Percentiles rank a stretch among this genome's conserved stretches.
phyloP scores from a whole-genome alignment of 2,113 vertebrate genomes.

The Elachura formosa region DNA sequence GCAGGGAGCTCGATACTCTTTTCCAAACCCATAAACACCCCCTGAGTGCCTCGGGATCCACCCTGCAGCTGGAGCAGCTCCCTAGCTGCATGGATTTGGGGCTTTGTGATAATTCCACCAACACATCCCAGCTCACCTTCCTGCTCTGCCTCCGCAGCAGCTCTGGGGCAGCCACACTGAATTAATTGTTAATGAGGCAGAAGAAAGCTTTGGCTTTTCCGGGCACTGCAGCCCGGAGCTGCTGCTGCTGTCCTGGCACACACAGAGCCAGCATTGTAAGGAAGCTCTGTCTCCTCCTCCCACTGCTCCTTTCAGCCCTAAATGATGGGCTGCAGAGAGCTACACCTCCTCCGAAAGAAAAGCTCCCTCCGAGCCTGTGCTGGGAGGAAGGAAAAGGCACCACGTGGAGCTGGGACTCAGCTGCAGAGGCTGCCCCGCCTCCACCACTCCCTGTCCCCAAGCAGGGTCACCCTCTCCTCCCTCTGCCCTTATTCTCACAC shows the following conservation, averaged over 20 bases:
- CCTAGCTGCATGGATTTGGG: not conserved
- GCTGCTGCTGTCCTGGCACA: slow-evolving; percentile 6
- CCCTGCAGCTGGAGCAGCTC: not conserved
- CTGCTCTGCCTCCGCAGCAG: not conserved
- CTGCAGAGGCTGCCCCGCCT: not conserved
- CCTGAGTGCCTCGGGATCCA: not conserved
- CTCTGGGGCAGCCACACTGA: slow-evolving; percentile 4
- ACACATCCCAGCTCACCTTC: not conserved
- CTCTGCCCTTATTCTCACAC: not conserved
- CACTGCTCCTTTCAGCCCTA: slow-evolving; percentile 25
- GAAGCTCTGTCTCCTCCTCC: slow-evolving; percentile 4
- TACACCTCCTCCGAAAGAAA: not conserved
- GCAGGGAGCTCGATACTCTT: not conserved
- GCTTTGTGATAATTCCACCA: not conserved
- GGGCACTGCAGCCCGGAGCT: not conserved
- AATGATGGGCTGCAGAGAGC: slow-evolving; percentile 22
- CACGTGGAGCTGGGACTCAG: slow-evolving; percentile 31
- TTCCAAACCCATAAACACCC: not conserved
- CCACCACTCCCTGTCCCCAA: not conserved
- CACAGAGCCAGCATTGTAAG: slow-evolving; percentile 42
- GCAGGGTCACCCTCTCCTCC: not conserved
- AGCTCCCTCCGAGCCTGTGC: slow-evolving; percentile 11
- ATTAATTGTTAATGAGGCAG: slow-evolving; percentile 5
- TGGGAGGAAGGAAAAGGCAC: slow-evolving; percentile 6
- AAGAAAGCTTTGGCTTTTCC: slow-evolving; percentile 10